phyloP scores from a whole-genome alignment of 2,888 invertebrate species.

The Stramonita haemastoma region DNA sequence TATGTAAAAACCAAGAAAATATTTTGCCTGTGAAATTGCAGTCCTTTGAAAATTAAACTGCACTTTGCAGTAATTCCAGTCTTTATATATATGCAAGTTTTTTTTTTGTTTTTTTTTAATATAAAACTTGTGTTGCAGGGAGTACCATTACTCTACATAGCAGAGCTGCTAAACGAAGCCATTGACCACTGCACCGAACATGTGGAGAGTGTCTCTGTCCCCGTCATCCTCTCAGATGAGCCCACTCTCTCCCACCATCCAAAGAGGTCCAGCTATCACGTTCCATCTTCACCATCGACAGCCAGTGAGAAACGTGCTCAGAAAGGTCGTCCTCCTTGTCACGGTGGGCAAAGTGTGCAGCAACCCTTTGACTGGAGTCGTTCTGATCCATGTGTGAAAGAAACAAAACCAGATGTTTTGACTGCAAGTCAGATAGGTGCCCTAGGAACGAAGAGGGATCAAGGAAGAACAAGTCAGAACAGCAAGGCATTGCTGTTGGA shows the following conservation, averaged over 20 bases:
- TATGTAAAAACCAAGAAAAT: too few relatives aligned
- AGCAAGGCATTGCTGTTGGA: background rate
- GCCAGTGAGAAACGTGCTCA: background rate
- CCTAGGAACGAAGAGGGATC: background rate
- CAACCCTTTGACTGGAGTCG: background rate
- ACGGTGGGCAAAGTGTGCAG: background rate
- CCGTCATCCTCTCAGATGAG: constrained; percentile 5
- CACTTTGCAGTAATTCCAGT: too few relatives aligned
- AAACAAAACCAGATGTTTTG: background rate
- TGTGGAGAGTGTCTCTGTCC: background rate
- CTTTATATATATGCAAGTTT: too few relatives aligned
- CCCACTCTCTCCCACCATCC: background rate
- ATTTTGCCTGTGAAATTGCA: too few relatives aligned
- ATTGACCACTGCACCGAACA: constrained; percentile 14
- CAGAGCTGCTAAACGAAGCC: constrained; percentile 32
- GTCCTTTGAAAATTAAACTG: too few relatives aligned
- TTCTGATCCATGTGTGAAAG: background rate
- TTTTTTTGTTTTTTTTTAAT: too few relatives aligned
- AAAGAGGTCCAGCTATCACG: background rate
- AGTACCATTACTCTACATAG: constrained; percentile 12
- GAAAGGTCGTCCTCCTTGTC: background rate
- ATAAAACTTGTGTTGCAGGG: constrained; percentile 21
- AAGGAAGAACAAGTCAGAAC: background rate
- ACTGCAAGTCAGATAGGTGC: background rate
- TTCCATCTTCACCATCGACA: background rate